Base-by-base conservation (phyloP, 2,113 vertebrate species). In the Gila orcuttii region DNA sequence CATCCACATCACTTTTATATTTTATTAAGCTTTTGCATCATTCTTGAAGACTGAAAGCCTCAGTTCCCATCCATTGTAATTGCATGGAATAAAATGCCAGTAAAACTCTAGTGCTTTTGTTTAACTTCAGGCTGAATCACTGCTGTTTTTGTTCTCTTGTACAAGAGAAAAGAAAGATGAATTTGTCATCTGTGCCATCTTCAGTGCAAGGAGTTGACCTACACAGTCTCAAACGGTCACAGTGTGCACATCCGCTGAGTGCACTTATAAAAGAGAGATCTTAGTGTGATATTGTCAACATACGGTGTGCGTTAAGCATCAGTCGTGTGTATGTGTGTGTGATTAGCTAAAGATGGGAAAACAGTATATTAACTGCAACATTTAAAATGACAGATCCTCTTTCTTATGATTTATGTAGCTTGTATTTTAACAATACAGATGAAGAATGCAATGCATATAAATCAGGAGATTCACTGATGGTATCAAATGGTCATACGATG, bases 181-280 rank as follows among this genome's bases (percentile, higher is more conserved):
- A 6, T 78, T 78, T 78, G 28, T 36, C 36, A 13, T 73, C 69
- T 12, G 69, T 42, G 69, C 23, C 36, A 42, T 79, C 50, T 78
- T 77, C 25, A 33, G 75, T 1, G 17, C 25, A 57, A 50, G n/a
- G 77, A 59, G 23, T 60, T 79, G 77, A 60, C 55, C 55, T 59
- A 59, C 28, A 36, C 28, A 6, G 19, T 79, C 31, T 79, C 55
- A 60, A 59, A 39, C 19, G 55, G 76, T 79, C 52, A 36, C 52
- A 39, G 13, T 79, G 55, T 39, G 76, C 31, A 79, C 55, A 62
- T 62, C 45, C 36, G 1, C 13, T 45, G 57, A 45, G 78, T 79
- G 78, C 57, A 62, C 78, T 80, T 79, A 62, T 28, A 36, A 79
- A 79, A 79, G 33, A 79, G 33, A 13, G 77, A 55, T 39, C 57